These are phyloP conservation scores for Metallyticus violacea DNA, from an alignment of 2,888 invertebrate genomes.

Conservation along the genomic window DNA sequence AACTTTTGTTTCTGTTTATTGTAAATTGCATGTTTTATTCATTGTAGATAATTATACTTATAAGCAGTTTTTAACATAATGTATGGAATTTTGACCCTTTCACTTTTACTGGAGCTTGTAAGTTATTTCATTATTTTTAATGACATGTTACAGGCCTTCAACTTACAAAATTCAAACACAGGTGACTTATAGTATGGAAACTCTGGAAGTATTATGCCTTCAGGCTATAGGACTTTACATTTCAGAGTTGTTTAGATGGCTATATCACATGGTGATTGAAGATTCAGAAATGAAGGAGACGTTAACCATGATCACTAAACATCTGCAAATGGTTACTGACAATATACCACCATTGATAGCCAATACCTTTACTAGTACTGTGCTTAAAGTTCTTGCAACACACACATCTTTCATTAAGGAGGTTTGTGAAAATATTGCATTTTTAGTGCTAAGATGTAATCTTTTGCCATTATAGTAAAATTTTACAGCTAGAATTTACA, in stretches of 20 bases:
- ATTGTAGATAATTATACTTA: too few relatives aligned
- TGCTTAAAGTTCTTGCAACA: background rate
- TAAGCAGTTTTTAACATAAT: too few relatives aligned
- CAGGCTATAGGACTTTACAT: background rate
- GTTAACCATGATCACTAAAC: background rate
- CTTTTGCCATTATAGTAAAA: too few relatives aligned
- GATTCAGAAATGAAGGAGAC: background rate
- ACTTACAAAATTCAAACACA: too few relatives aligned
- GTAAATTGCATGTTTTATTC: too few relatives aligned
- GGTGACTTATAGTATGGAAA: too few relatives aligned
- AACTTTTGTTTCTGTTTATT: too few relatives aligned
- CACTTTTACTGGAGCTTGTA: too few relatives aligned
- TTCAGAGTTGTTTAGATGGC: background rate
- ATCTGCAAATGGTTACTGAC: background rate
- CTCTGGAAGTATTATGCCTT: background rate
- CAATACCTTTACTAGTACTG: background rate
- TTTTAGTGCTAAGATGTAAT: background rate
- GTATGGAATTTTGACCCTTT: too few relatives aligned
- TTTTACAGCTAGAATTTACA: too few relatives aligned
- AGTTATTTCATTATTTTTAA: too few relatives aligned
- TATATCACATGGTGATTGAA: background rate
- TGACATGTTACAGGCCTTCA: too few relatives aligned
- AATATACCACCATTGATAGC: background rate
- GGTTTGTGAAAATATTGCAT: background rate
- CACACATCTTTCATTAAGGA: background rate